Evolutionary conservation across 2,888 invertebrate genomes (phyloP).

Genomic region (Meghimatium bilineatum): DNA sequence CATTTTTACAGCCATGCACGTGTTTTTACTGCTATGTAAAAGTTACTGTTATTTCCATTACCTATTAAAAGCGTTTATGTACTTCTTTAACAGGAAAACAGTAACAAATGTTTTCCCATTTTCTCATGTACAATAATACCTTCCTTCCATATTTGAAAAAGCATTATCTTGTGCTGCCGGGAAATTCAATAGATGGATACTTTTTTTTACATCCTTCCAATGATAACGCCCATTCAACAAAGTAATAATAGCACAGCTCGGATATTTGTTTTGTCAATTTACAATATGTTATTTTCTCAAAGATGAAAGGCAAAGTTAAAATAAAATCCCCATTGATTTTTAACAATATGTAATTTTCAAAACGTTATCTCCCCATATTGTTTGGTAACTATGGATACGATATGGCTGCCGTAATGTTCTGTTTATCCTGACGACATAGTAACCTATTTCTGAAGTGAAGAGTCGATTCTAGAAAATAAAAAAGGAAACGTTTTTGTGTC

Average conservation of each 20-base stretch:
- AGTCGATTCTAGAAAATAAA: too few relatives aligned
- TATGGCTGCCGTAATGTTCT: neutral
- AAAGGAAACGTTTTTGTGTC: neutral
- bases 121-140: too few relatives aligned
- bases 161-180: too few relatives aligned
- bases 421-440: conserved; percentile 4
- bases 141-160: too few relatives aligned
- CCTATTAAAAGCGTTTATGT: too few relatives aligned
- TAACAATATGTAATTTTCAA: neutral
- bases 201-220: too few relatives aligned
- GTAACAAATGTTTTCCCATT: too few relatives aligned
- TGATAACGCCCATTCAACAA: neutral
- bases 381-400: conserved; percentile 22
- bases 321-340: conserved; percentile 15
- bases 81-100: too few relatives aligned
- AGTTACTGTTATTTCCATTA: too few relatives aligned
- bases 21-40: too few relatives aligned
- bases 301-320: neutral
- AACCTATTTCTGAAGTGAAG: neutral
- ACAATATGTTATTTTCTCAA: neutral
- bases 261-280: neutral
- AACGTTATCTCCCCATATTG: conserved; percentile 7
- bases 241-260: neutral
- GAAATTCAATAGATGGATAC: too few relatives aligned
- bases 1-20: too few relatives aligned